phyloP scores from a whole-genome alignment of 2,888 invertebrate genomes.

The Lepidocyrtinus sp. region DNA sequence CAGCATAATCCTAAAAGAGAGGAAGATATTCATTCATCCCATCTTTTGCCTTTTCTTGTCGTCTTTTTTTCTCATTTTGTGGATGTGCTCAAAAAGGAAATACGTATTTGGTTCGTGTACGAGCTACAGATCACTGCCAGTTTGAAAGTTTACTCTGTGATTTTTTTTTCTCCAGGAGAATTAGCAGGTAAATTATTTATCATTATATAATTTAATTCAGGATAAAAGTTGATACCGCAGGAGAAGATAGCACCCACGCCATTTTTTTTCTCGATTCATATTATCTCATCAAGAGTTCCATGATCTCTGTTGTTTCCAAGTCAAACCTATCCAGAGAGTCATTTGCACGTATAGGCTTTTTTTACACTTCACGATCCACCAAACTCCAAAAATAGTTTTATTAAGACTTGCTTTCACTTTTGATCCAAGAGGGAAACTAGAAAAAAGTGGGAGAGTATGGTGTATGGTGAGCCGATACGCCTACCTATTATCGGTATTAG shows the following conservation, averaged over 20 bases:
- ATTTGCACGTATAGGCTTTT: no score
- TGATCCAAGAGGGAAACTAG: no score
- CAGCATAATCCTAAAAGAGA: background rate
- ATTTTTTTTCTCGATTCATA: no score
- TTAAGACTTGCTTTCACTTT: background rate
- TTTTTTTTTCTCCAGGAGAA: background rate
- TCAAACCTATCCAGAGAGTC: no score
- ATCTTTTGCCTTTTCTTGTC: no score
- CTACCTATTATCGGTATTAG: background rate
- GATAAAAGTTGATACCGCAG: no score
- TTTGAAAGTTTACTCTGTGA: background rate
- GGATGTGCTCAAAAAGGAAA: background rate
- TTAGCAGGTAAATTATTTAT: background rate
- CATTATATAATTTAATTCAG: background rate
- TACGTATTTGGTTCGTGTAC: background rate
- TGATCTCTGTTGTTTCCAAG: no score
- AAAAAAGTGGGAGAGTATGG: no score
- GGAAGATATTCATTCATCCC: constrained; percentile 3
- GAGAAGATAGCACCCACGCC: no score
- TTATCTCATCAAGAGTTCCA: no score
- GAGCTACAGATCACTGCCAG: background rate
- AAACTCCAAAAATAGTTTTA: no score
- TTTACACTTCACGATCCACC: no score
- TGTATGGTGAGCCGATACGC: background rate
- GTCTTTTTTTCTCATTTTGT: background rate